Evolutionary conservation across 1,140 invertebrate genomes (phyloP), one percentile per base, ranked within the genome.

Genomic region (Drosophila erecta): DNA sequence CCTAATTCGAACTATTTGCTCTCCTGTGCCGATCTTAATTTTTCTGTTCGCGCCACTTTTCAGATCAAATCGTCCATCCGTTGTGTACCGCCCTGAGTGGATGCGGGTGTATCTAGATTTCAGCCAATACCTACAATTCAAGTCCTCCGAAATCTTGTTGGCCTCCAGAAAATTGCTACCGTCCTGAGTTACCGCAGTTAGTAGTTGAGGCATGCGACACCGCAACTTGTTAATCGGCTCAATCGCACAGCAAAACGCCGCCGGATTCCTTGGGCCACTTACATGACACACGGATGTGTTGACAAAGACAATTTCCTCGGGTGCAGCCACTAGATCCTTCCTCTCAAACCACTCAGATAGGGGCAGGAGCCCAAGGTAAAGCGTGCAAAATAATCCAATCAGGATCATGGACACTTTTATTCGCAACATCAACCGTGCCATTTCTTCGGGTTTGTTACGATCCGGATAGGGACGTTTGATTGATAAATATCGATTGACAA

Each of bases 281-380:
- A 67, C 8, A 7, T 51, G 54, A 11, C 80, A 84, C 3, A 73
- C 64, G 12, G 65, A 58, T 17, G 47, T 76, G 6, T 84, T 67
- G 14, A 84, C 55, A 11, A 84, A 79, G 8, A 38, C 7, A 6
- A 67, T 2, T 14, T 61, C 46, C 3, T 46, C 15, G 12, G 46
- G 0, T 20, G 2, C 4, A 11, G 5, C n/a, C 2, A n/a, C 4
- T 12, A 5, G 11, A 1, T 37, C 1, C 11, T 44, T n/a, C 10
- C 24, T 11, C 0, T 44, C 50, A 20, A 35, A 33, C 17, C 50
- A 4, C 10, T 65, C 20, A 20, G 14, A 30, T 8, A 65, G 3
- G 4, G 64, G 64, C 2, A 20, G 30, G 5, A 67, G 46, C 4
- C 46, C 40, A 10, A 67, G 65, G 46, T 67, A 67, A 2, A 67